Percentiles rank a stretch among this genome's conserved stretches.
phyloP scores from a whole-genome alignment of 2,797 vertebrate genomes.

The Sphenopsis melanotis region DNA sequence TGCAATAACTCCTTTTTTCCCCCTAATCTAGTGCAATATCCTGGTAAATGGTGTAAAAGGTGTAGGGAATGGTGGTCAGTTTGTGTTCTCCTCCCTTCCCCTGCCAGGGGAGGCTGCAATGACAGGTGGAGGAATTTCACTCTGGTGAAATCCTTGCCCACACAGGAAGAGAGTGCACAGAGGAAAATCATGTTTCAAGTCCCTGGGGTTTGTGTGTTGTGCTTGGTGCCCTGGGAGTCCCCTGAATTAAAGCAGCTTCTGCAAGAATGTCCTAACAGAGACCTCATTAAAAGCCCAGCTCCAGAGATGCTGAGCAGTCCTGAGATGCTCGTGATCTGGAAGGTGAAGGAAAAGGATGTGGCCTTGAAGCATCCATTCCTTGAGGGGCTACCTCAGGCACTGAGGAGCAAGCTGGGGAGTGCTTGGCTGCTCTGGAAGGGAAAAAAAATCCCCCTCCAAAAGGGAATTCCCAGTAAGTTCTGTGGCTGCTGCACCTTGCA shows the following conservation, averaged over 20 bases:
- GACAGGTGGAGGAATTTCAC: not conserved
- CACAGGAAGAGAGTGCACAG: fast-evolving
- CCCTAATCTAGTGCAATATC: not conserved
- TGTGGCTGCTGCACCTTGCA: fast-evolving
- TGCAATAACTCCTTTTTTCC: not conserved
- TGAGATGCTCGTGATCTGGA: not conserved
- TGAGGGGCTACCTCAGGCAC: not conserved
- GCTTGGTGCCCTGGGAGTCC: fast-evolving
- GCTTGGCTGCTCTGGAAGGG: not conserved
- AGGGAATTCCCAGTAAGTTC: not conserved
- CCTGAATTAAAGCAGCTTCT: not conserved
- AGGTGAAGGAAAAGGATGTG: not conserved
- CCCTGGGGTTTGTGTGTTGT: not conserved
- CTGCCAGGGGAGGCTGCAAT: not conserved
- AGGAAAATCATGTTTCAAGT: not conserved
- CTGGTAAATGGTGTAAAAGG: not conserved
- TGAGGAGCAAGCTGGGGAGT: not conserved
- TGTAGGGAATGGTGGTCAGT: not conserved
- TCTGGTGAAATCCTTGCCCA: not conserved
- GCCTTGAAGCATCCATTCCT: not conserved
- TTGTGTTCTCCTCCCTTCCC: not conserved
- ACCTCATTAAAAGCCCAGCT: not conserved
- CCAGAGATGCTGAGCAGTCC: not conserved
- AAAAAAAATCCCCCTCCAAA: not conserved
- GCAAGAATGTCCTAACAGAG: not conserved